Conservation (phyloP, 1,140 invertebrate genomes). For the Nephila pilipes region DNA sequence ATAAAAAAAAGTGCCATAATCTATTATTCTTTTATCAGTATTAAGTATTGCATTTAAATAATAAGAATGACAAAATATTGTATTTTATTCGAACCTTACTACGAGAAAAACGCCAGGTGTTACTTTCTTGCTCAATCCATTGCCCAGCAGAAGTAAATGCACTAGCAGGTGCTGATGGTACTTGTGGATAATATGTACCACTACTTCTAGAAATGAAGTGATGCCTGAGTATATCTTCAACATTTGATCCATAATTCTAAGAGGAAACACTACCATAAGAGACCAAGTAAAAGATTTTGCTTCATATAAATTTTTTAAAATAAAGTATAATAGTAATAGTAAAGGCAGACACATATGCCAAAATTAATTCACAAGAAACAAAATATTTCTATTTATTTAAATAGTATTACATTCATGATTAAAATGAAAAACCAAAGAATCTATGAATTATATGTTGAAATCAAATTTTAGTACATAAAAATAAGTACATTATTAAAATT, state of each 20-base stretch:
- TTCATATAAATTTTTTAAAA: too few species aligned
- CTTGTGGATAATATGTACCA: not conserved
- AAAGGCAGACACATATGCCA: too few species aligned
- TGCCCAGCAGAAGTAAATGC: slow-evolving; percentile 62
- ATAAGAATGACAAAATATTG: not conserved
- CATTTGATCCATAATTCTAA: not conserved
- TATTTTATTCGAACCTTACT: slow-evolving; percentile 52
- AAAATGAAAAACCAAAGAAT: too few species aligned
- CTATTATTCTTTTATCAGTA: not conserved
- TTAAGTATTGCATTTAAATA: not conserved
- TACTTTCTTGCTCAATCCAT: slow-evolving; percentile 67
- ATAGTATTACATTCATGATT: too few species aligned
- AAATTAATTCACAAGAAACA: too few species aligned
- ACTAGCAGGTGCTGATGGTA: not conserved
- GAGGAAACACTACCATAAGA: not conserved
- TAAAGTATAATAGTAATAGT: too few species aligned
- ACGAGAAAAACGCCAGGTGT: slow-evolving; percentile 64
- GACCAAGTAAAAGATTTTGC: too few species aligned
- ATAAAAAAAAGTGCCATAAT: too few species aligned
- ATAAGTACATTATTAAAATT: too few species aligned
- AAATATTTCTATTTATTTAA: too few species aligned
- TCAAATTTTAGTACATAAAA: too few species aligned
- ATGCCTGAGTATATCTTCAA: slow-evolving; percentile 11
- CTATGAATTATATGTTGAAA: too few species aligned
- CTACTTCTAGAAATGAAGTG: slow-evolving; percentile 32